Conservation (phyloP, 2,113 vertebrate species). For the Oreochromis aureus region DNA sequence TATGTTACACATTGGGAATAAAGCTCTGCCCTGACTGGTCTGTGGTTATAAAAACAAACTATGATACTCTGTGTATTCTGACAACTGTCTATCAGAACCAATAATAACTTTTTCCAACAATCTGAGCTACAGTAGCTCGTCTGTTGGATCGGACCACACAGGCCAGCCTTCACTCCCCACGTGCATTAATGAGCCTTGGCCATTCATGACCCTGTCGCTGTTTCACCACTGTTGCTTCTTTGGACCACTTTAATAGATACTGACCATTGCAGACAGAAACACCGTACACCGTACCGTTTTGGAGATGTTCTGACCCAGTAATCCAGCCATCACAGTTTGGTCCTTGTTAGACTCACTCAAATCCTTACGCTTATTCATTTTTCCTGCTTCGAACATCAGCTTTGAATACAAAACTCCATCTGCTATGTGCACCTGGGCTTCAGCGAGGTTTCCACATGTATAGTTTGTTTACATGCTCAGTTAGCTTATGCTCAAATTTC, state of each 20-base stretch:
- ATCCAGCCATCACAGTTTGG: fast-evolving
- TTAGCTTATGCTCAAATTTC: fast-evolving
- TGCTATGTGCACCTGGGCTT: neutral
- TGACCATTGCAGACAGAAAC: fast-evolving
- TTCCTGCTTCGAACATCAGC: neutral
- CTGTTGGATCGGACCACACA: neutral
- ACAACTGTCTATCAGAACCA: neutral
- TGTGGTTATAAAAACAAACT: neutral
- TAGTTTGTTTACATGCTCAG: neutral
- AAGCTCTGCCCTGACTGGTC: neutral
- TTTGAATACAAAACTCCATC: neutral
- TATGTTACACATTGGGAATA: neutral
- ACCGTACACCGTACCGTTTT: neutral
- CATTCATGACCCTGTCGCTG: neutral
- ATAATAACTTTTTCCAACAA: neutral
- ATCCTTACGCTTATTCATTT: fast-evolving
- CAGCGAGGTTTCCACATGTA: fast-evolving
- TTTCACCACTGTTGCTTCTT: neutral
- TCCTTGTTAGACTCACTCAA: neutral
- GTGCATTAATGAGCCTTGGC: neutral
- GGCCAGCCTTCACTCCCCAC: neutral
- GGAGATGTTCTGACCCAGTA: neutral
- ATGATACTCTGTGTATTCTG: neutral
- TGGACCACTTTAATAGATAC: neutral
- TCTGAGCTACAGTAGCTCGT: neutral